Evolutionary conservation across 2,113 vertebrate species (phyloP), one percentile per base, ranked within the genome.

Genomic region (Pterophyllum scalare): DNA sequence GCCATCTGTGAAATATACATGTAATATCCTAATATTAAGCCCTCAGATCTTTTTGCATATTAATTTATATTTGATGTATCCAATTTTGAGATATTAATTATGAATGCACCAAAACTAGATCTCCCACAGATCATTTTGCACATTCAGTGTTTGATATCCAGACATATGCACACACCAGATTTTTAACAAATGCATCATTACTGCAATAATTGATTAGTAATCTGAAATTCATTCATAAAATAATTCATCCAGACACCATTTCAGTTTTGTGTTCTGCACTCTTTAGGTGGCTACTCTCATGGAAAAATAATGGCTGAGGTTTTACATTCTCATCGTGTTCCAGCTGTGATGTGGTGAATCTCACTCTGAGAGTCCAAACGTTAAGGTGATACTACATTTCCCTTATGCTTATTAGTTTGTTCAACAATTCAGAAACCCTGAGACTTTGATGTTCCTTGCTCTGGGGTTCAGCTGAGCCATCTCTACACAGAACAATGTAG

Each of bases 401-500:
- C 31, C 40, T 81, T 65, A 74, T 80, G 81, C 79, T 43, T 74
- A 56, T 80, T 60, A 84, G 35, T 52, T 46, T 31, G 22, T 65
- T 88, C 64, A 78, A 33, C 64, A 82, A 62, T 70, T 79, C 83
- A 85, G 80, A 87, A 80, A 75, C 40, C 28, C 24, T 10, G 19
- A 20, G 77, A 61, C 80, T 93, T 91, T 89, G 92, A 93, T 91
- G 83, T 89, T 84, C 54, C 24, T 77, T 40, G 33, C 77, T 40
- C 75, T 59, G 40, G 19, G 38, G 13, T 57, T 81, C 26, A 2
- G 60, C 79, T 82, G 57, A 46, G 65, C 57, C 59, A 52, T 72
- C 12, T 72, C 26, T 13, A 31, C 65, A 52, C 65, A 31, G 43
- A 31, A 14, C 49, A 72, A 72, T 52, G 12, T n/a, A 72, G 65